phyloP scores from a whole-genome alignment of 2,113 vertebrate genomes.

The Lophotis ruficrista region DNA sequence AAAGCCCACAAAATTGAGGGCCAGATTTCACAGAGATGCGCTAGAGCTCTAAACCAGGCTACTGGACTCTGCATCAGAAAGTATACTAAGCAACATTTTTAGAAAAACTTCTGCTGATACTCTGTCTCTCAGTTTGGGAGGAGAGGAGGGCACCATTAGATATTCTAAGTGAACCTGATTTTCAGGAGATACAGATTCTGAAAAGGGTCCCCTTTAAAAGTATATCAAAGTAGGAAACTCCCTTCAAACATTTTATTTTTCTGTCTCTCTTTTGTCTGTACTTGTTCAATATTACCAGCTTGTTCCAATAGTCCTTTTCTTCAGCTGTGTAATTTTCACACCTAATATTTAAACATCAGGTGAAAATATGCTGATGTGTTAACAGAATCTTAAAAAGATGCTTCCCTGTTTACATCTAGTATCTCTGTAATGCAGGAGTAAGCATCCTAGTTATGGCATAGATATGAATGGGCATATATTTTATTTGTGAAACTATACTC shows the following conservation, averaged over 20 bases:
- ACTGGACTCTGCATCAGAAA: neutral
- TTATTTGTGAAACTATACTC: neutral
- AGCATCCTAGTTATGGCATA: neutral
- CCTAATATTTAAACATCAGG: neutral
- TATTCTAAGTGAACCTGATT: neutral
- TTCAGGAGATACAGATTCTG: neutral
- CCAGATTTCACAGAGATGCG: neutral
- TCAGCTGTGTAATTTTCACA: neutral
- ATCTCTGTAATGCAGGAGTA: neutral
- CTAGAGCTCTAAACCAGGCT: neutral
- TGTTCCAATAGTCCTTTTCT: neutral
- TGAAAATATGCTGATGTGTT: neutral
- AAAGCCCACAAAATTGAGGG: neutral
- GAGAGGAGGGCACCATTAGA: neutral
- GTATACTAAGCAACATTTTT: neutral
- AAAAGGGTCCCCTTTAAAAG: neutral
- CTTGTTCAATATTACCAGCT: neutral
- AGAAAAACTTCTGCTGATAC: neutral
- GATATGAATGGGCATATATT: neutral
- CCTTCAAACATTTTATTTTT: neutral
- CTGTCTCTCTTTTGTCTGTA: neutral
- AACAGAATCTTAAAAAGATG: neutral
- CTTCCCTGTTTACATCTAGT: neutral
- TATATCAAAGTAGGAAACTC: neutral
- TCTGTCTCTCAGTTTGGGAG: neutral